Evolutionary conservation across 2,888 invertebrate genomes (phyloP).

Genomic region (Coleophora deauratella): DNA sequence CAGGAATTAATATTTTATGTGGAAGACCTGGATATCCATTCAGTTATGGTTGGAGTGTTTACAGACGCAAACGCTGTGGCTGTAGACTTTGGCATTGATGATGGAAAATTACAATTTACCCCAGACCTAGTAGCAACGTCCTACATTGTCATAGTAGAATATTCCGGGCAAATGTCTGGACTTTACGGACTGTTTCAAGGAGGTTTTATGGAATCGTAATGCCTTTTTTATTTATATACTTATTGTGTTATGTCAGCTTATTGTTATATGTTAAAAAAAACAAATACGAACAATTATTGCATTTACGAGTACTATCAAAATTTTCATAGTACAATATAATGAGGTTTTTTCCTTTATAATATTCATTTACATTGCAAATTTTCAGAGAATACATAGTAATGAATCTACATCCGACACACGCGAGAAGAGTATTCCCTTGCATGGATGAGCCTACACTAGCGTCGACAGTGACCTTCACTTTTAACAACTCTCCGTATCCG

Average conservation of each 20-base stretch:
- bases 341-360: too few relatives aligned
- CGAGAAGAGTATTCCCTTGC: slow-evolving; percentile 80
- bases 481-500: slow-evolving; percentile 37
- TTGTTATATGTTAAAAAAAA: neutral
- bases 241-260: neutral
- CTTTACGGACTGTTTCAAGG: slow-evolving; percentile 36
- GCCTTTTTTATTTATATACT: slow-evolving; percentile 1
- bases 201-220: slow-evolving; percentile 24
- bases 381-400: slow-evolving; percentile 70
- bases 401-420: slow-evolving; percentile 75
- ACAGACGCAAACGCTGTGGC: slow-evolving; percentile 17
- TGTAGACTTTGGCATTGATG: slow-evolving; percentile 21
- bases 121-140: slow-evolving; percentile 22
- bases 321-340: too few relatives aligned
- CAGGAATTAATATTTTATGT: slow-evolving; percentile 31
- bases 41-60: slow-evolving; percentile 27
- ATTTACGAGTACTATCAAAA: too few relatives aligned
- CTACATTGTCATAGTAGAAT: slow-evolving; percentile 39
- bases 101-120: slow-evolving; percentile 30
- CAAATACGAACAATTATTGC: neutral
- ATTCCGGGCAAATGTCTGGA: slow-evolving; percentile 23
- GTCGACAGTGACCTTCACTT: slow-evolving; percentile 47
- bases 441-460: slow-evolving; percentile 76
- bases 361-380: too few relatives aligned
- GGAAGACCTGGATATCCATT: slow-evolving; percentile 25